A percentile compares a stretch with the other conserved stretches of the same genome.
Evolutionary conservation across 23 tunicate genomes (phyloP).

Genomic region (Halocynthia aurantium): DNA sequence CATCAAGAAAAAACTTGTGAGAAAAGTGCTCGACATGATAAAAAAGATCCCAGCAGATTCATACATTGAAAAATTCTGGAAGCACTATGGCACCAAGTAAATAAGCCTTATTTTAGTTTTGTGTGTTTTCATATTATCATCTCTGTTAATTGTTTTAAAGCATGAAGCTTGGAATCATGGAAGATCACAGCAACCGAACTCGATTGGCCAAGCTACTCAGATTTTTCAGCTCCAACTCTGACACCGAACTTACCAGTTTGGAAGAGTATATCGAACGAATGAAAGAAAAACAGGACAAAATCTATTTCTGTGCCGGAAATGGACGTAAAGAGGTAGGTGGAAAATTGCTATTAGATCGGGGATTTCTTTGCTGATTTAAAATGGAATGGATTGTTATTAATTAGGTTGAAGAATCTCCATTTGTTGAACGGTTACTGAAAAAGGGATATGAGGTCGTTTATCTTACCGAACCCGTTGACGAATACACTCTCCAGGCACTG

Average conservation of each 20-base stretch:
- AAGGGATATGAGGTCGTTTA: slow-evolving; percentile 95
- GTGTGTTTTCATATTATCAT: too few species aligned
- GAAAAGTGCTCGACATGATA: slow-evolving; percentile 97
- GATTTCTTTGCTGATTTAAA: background rate
- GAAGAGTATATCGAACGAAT: slow-evolving; percentile 92
- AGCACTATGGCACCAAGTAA: slow-evolving; percentile 95
- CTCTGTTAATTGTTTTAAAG: slow-evolving; percentile 13
- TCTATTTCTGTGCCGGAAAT: slow-evolving; percentile 96
- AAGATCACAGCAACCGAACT: slow-evolving; percentile 98
- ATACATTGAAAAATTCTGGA: slow-evolving; percentile 96
- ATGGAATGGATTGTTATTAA: background rate
- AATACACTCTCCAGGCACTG: slow-evolving; percentile 97
- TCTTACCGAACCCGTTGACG: slow-evolving; percentile 94
- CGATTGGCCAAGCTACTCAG: slow-evolving; percentile 92
- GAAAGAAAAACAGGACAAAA: slow-evolving; percentile 98
- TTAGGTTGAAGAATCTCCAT: slow-evolving; percentile 92
- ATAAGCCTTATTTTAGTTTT: background rate
- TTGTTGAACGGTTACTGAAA: slow-evolving; percentile 84
- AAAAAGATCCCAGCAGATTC: slow-evolving; percentile 81
- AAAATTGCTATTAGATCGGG: background rate
- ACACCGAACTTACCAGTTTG: slow-evolving; percentile 63
- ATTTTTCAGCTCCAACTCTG: slow-evolving; percentile 79
- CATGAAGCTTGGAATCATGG: slow-evolving; percentile 95
- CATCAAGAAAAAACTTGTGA: slow-evolving; percentile 97
- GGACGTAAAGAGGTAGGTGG: slow-evolving; percentile 75